A percentile compares a stretch with the other conserved stretches of the same genome.
These are phyloP conservation scores for Prochilodus magdalenae DNA, from an alignment of 2,113 vertebrate genomes.

Conservation along the genomic window DNA sequence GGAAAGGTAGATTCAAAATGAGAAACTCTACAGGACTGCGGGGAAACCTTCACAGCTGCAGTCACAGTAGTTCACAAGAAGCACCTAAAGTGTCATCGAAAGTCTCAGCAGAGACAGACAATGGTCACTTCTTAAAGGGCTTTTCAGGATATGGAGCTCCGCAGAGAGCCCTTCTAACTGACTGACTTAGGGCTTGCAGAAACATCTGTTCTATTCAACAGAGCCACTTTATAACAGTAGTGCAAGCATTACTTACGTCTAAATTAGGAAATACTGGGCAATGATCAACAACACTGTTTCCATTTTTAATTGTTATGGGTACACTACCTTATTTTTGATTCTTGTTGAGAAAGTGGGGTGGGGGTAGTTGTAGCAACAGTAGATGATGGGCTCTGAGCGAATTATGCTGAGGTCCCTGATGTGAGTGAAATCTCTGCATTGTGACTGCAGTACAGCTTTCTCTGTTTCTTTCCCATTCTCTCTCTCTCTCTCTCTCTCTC, in stretches of 20 bases:
- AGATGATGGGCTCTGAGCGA: background rate
- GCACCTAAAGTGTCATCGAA: background rate
- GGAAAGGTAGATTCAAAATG: background rate
- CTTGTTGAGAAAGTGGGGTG: background rate
- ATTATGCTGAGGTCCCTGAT: slow-evolving; percentile 21
- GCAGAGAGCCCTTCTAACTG: background rate
- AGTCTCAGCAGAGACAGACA: slow-evolving; percentile 6
- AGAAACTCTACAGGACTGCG: background rate
- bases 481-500: too few species aligned
- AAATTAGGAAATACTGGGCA: background rate
- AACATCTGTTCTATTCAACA: background rate
- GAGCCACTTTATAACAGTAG: background rate
- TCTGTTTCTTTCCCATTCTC: background rate
- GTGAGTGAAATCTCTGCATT: slow-evolving; percentile 53
- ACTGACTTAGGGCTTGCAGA: background rate
- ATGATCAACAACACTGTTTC: background rate
- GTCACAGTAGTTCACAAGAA: background rate
- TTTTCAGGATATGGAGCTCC: background rate
- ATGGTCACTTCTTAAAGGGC: background rate
- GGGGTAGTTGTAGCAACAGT: background rate
- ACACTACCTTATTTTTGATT: background rate
- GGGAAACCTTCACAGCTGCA: background rate
- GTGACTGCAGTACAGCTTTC: slow-evolving; percentile 36
- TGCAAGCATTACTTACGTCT: background rate
- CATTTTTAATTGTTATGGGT: background rate